Base-by-base conservation (phyloP, 2,113 vertebrate species). In the Bucco capensis region DNA sequence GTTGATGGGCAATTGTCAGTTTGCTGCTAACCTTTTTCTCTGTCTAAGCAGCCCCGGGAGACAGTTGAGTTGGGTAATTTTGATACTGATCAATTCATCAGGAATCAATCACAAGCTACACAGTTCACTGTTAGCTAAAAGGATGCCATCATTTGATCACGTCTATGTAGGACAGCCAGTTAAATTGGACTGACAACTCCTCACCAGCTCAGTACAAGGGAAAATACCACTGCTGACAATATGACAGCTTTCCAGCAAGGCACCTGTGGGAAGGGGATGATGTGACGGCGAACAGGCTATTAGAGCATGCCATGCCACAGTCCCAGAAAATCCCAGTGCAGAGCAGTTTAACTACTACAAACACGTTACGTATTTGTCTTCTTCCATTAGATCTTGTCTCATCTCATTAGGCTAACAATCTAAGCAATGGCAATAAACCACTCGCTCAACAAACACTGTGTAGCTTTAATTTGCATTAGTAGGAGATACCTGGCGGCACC, bases 321-420 rank as follows among this genome's bases (percentile, higher is more conserved):
- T 31, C 70, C 46, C 49, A 28, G 89, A 82, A 90, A 93, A 91
- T 50, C 83, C 80, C 71, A 51, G 7, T 17, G 56, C 66, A 50
- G 78, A 53, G 35, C 51, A 64, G 54, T 67, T 91, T 33, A 60
- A 72, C 75, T 60, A 56, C 67, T 42, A 27, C 69, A 84, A 73
- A 85, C 92, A 51, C 2, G 1, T 50, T 83, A 74, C 0, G 7
- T 67, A n/a, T 56, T 38, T 76, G 72, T 80, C 69, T 51, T 79
- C 78, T 53, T 78, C 57, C 62, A 78, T 89, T 86, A 83, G 56
- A 19, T 69, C 76, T 89, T 87, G 80, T 83, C 91, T 75, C 46
- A 78, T 86, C 76, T 85, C 62, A 72, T 95, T 96, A 94, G 71
- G 77, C 78, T 93, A 89, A 84, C 83, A 94, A 69, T 51, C 70